Evolutionary conservation across 2,888 invertebrate genomes (phyloP), one percentile per base, ranked within the genome.

Genomic region (Brachypalpus laphriformis): DNA sequence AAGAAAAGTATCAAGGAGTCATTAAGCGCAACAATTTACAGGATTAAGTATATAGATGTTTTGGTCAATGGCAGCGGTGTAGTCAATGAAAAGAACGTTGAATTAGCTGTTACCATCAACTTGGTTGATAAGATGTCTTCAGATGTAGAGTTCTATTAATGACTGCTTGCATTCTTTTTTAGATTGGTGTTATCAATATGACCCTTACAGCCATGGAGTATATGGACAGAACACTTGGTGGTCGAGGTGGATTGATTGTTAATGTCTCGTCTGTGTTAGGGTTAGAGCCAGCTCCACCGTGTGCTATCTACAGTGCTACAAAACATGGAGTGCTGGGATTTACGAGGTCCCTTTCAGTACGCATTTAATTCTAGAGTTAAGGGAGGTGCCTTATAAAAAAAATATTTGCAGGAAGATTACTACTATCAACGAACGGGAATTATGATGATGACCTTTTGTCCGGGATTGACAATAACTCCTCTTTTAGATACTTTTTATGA

Each of bases 301-400:
- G 89, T 87, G 85, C 91, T n/a, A 88, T 92, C 40, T 92, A 92
- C 86, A 88, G 90, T 28, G 92, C 91, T 0, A 88, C 90, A 42
- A 92, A 92, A 74, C 89, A 89, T 2, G 92, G 92, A 0, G 90
- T 92, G 1, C 89, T 91, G 11, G 90, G 91, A 3, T 91, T 92
- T 66, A 92, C 90, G 0, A 89, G 90, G 9, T 80, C 88, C 1
- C 70, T 92, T 66, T 88, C 90, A 49, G 92, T 92, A 87, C 72
- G 88, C 49, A 22, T 7, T 7, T 16, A n/a, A 14, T 8, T 8
- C 11, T 16, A 28, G 16, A 8, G 8, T 14, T 1, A 25, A 11
- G 1, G 11, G 34, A 34, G 1, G 2, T n/a, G 7, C 4, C 2
- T 28, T 3, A 25, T 9, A n/a, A 18, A 14, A 3, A 2, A 11